A percentile compares a stretch with the other conserved stretches of the same genome.
phyloP scores from a whole-genome alignment of 1,140 invertebrate species.

The Sarcophaga bullata region DNA sequence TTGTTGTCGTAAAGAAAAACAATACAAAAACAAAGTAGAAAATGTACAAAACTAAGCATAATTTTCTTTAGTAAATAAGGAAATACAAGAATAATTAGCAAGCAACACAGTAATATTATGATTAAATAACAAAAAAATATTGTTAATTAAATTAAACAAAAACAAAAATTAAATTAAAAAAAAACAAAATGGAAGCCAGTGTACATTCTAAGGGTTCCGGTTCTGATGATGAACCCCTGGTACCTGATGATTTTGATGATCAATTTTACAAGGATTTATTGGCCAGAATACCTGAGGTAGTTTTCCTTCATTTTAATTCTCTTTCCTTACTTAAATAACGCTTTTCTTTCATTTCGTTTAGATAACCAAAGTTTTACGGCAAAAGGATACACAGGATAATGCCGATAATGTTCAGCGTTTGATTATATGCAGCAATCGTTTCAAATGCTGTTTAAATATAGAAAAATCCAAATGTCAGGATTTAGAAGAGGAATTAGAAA shows the following conservation, averaged over 20 bases:
- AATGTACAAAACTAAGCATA: neutral
- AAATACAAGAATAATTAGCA: neutral
- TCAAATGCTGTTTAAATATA: constrained; percentile 55
- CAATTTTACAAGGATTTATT: constrained; percentile 57
- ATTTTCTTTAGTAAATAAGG: neutral
- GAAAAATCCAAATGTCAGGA: constrained; percentile 54
- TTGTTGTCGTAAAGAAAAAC: neutral
- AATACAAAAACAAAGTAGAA: neutral
- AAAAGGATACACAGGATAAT: constrained; percentile 62
- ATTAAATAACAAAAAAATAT: neutral
- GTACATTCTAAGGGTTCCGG: constrained; percentile 54
- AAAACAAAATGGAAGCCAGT: neutral
- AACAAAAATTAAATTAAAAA: neutral
- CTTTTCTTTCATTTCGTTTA: constrained; percentile 33
- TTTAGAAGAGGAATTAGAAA: constrained; percentile 52
- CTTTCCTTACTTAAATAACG: neutral
- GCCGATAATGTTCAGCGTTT: constrained; percentile 63
- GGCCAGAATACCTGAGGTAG: constrained; percentile 60
- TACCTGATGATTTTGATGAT: constrained; percentile 62
- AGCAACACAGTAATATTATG: neutral
- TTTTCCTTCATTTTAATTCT: neutral
- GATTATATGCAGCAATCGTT: constrained; percentile 58
- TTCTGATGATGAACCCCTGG: constrained; percentile 61
- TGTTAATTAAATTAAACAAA: neutral
- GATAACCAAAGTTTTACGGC: constrained; percentile 60